A percentile compares a stretch with the other conserved stretches of the same genome.
Conservation (phyloP, 2,797 vertebrate species). For the Aulostomus chinensis region DNA sequence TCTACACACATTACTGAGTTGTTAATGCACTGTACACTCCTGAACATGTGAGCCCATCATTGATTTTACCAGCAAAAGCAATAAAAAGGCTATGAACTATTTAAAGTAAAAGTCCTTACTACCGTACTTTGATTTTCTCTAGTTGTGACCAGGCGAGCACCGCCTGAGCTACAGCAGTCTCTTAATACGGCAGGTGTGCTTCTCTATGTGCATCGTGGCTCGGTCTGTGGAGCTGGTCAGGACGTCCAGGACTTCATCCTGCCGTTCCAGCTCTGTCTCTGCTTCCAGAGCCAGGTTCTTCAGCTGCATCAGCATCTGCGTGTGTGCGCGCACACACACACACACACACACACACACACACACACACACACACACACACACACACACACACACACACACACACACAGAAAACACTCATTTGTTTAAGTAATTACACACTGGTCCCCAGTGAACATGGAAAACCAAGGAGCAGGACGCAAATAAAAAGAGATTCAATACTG, state of each 20-base stretch:
- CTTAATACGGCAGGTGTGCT: constrained; percentile 87
- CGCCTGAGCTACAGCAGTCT: constrained; percentile 79
- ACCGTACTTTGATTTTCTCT: constrained; percentile 12
- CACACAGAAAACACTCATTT: constrained; percentile 4
- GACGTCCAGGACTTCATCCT: constrained; percentile 88
- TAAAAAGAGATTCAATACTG: constrained; percentile 21
- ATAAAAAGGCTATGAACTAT: constrained; percentile 5
- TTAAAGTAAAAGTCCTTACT: constrained; percentile 1
- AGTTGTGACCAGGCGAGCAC: constrained; percentile 8
- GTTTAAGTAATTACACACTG: constrained; percentile 26
- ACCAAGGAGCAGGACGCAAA: constrained; percentile 31
- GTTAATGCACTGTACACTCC: neutral
- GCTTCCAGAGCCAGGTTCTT: constrained; percentile 91
- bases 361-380: neutral
- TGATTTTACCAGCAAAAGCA: constrained; percentile 1
- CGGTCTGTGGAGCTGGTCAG: constrained; percentile 84
- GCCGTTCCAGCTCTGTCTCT: constrained; percentile 89
- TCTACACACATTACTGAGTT: too few relatives aligned
- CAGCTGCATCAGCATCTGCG: constrained; percentile 90
- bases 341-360: constrained; percentile 5
- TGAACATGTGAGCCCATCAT: neutral
- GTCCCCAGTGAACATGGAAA: constrained; percentile 15
- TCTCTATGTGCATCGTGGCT: constrained; percentile 82
- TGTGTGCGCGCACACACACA: constrained; percentile 22
- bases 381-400: neutral